phyloP scores from a whole-genome alignment of 2,797 vertebrate genomes.

The Enteromius trimaculatus region DNA sequence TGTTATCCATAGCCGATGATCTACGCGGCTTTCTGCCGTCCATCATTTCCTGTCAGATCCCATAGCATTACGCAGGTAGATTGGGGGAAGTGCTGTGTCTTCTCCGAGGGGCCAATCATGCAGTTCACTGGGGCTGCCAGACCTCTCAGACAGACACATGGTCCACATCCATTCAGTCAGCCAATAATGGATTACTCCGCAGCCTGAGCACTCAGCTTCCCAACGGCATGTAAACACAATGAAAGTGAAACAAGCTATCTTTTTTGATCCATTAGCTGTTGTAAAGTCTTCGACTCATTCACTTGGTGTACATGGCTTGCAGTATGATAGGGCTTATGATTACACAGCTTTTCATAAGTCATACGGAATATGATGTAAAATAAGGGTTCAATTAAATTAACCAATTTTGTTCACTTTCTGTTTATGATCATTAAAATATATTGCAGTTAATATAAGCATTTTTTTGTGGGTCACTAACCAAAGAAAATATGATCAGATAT shows the following conservation, averaged over 20 bases:
- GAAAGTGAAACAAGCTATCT: constrained; percentile 37
- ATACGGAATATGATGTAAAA: neutral
- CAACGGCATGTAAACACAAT: constrained; percentile 51
- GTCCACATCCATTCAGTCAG: constrained; percentile 48
- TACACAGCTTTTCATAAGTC: neutral
- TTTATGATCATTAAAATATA: neutral
- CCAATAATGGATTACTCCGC: constrained; percentile 55
- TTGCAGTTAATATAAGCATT: neutral
- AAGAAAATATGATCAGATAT: neutral
- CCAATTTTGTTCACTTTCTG: neutral
- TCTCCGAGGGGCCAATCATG: constrained; percentile 36
- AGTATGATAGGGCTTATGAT: neutral
- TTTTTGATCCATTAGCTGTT: constrained; percentile 44
- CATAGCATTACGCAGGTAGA: constrained; percentile 23
- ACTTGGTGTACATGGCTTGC: neutral
- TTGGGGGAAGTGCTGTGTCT: constrained; percentile 29
- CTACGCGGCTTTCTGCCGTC: neutral
- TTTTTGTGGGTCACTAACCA: neutral
- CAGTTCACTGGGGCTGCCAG: constrained; percentile 72
- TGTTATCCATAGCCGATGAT: neutral
- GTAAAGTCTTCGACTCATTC: constrained; percentile 19
- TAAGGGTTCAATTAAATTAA: neutral
- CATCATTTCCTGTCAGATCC: neutral
- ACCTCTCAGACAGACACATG: constrained; percentile 70
- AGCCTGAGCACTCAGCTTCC: constrained; percentile 28